phyloP scores from a whole-genome alignment of 2,888 invertebrate genomes.

The Coremacera marginata region DNA sequence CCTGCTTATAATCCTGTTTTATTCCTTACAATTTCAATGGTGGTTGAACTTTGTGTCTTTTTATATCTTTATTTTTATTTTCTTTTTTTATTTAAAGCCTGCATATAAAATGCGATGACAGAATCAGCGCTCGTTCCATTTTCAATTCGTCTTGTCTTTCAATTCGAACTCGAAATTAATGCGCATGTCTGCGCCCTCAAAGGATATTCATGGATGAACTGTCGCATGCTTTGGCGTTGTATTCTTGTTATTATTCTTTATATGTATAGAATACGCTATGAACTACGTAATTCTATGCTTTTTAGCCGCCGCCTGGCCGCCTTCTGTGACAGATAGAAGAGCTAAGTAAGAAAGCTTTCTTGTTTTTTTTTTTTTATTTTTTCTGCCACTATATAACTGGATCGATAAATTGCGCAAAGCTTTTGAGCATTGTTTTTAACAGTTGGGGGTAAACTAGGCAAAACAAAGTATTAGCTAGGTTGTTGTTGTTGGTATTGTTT shows the following conservation, averaged over 20 bases:
- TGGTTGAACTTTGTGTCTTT: slow-evolving; percentile 22
- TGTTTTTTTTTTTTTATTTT: too few relatives aligned
- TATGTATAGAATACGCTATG: not conserved
- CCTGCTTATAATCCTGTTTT: not conserved
- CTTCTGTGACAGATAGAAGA: not conserved
- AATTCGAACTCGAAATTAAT: not conserved
- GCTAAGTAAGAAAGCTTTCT: not conserved
- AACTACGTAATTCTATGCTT: slow-evolving; percentile 3
- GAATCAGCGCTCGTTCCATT: slow-evolving; percentile 9
- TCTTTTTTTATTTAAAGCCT: not conserved
- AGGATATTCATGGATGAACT: slow-evolving; percentile 12
- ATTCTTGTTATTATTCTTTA: not conserved
- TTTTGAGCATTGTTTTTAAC: not conserved
- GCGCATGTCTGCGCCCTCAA: slow-evolving; percentile 2
- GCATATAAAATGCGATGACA: slow-evolving; percentile 16
- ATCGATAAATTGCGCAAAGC: slow-evolving; percentile 14
- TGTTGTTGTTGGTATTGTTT: too few relatives aligned
- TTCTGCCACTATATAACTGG: not conserved
- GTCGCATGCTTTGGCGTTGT: not conserved
- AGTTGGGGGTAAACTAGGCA: not conserved
- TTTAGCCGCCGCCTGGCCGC: not conserved
- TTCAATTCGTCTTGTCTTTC: not conserved
- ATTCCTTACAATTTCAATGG: slow-evolving; percentile 5
- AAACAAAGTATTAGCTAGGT: not conserved
- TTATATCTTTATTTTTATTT: not conserved